Percentiles rank a stretch among this genome's conserved stretches.
Evolutionary conservation across 2,797 vertebrate species (phyloP).

Genomic region (Lateolabrax maculatus): DNA sequence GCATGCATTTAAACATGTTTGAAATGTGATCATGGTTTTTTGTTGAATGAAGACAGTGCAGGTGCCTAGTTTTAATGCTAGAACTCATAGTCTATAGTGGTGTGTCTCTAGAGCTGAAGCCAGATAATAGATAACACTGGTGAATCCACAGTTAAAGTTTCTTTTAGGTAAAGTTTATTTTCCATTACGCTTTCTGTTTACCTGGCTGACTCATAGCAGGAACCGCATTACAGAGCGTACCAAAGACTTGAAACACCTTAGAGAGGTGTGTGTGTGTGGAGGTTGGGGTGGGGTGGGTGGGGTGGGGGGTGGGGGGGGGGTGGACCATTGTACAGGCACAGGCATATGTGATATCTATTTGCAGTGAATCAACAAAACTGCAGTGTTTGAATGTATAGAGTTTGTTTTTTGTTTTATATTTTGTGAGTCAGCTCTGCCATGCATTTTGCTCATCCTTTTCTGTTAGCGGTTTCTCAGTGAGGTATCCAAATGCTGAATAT

Average conservation of each 20-base stretch:
- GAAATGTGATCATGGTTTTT: slow-evolving; percentile 2
- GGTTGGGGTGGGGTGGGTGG: no score
- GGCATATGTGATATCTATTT: slow-evolving; percentile 30
- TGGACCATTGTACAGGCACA: slow-evolving; percentile 46
- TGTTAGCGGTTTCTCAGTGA: slow-evolving; percentile 12
- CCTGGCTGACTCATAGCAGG: slow-evolving; percentile 39
- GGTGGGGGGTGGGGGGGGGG: not conserved
- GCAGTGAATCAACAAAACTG: slow-evolving; percentile 15
- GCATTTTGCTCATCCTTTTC: slow-evolving; percentile 9
- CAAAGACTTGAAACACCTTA: slow-evolving; percentile 48
- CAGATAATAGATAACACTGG: slow-evolving; percentile 60
- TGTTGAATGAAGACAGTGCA: slow-evolving; percentile 12
- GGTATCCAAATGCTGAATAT: slow-evolving; percentile 27
- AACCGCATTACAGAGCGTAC: slow-evolving; percentile 34
- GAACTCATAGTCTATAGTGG: slow-evolving; percentile 26
- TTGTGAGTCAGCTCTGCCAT: slow-evolving; percentile 25
- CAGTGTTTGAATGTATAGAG: not conserved
- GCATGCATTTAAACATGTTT: no score
- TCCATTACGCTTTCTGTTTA: slow-evolving; percentile 49
- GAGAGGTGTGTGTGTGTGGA: no score
- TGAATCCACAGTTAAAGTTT: slow-evolving; percentile 57
- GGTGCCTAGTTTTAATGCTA: slow-evolving; percentile 37
- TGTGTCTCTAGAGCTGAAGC: slow-evolving; percentile 35
- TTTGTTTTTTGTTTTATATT: not conserved
- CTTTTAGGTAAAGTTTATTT: slow-evolving; percentile 26